Evolutionary conservation across 92 coral and sea anemone species (phyloP).

Genomic region (Zoanthus sociatus): DNA sequence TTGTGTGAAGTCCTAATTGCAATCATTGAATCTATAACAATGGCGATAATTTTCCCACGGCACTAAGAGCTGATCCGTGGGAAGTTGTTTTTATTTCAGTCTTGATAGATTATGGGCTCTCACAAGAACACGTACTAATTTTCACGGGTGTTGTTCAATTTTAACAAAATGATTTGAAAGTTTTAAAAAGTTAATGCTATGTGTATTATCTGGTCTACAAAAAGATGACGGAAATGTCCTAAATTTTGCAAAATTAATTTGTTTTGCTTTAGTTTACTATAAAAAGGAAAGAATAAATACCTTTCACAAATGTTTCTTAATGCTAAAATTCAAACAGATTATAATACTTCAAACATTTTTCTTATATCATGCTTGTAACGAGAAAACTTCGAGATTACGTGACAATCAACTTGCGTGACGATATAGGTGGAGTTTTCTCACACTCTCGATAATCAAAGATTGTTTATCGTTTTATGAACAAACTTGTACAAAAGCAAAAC

Average conservation of each 20-base stretch:
- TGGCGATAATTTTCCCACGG: slow-evolving; percentile 23
- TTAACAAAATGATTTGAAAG: no score
- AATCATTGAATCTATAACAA: not conserved
- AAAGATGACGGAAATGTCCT: no score
- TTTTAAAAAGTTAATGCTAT: no score
- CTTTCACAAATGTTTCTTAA: not conserved
- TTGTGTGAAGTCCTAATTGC: not conserved
- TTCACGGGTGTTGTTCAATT: no score
- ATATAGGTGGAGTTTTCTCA: no score
- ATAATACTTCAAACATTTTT: not conserved
- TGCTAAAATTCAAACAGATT: not conserved
- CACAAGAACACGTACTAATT: not conserved
- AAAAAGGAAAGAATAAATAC: not conserved
- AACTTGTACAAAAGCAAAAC: not conserved
- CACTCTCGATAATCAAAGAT: not conserved
- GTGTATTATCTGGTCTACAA: no score
- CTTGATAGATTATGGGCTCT: not conserved
- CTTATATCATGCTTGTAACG: not conserved
- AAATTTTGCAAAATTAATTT: not conserved
- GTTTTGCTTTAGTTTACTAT: not conserved
- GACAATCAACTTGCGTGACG: slow-evolving; percentile 15
- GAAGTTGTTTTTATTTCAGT: not conserved
- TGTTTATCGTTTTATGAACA: not conserved
- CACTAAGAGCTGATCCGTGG: not conserved
- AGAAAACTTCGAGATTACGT: not conserved